Evolutionary conservation across 2,888 invertebrate genomes (phyloP).

Genomic region (Pheosia gnoma): DNA sequence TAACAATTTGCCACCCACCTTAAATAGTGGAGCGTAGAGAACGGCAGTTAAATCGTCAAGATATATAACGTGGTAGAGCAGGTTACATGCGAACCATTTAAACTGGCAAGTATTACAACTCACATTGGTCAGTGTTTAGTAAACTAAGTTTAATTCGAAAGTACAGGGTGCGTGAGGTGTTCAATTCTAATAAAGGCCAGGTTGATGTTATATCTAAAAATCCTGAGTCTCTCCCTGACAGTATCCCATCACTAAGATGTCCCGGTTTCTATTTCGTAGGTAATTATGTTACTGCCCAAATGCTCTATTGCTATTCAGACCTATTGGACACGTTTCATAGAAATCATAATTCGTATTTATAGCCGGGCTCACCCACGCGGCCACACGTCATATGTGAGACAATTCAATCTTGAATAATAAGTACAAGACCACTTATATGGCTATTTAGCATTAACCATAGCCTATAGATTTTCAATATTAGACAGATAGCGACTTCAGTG

Average conservation of each 20-base stretch:
- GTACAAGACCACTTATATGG: neutral
- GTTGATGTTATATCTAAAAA: too few relatives aligned
- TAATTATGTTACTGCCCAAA: slow-evolving; percentile 13
- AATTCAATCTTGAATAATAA: slow-evolving; percentile 9
- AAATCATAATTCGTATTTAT: slow-evolving; percentile 17
- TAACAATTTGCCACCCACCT: slow-evolving; percentile 22
- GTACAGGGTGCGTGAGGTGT: neutral
- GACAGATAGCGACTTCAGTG: neutral
- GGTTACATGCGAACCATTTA: slow-evolving; percentile 12
- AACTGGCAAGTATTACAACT: neutral
- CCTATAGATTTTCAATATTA: neutral
- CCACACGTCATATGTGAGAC: slow-evolving; percentile 7
- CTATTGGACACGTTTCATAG: slow-evolving; percentile 16
- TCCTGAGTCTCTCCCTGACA: too few relatives aligned
- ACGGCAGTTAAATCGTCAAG: slow-evolving; percentile 31
- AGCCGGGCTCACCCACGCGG: slow-evolving; percentile 18
- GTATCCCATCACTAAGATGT: too few relatives aligned
- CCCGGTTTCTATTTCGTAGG: neutral
- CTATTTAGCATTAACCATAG: neutral
- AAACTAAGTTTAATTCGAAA: neutral
- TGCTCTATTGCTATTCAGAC: slow-evolving; percentile 13
- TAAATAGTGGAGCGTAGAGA: slow-evolving; percentile 23
- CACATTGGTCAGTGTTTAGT: neutral
- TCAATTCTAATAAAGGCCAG: neutral
- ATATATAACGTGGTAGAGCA: slow-evolving; percentile 24